Conservation (phyloP, 2,888 invertebrate species). For the Monopis laevigella region DNA sequence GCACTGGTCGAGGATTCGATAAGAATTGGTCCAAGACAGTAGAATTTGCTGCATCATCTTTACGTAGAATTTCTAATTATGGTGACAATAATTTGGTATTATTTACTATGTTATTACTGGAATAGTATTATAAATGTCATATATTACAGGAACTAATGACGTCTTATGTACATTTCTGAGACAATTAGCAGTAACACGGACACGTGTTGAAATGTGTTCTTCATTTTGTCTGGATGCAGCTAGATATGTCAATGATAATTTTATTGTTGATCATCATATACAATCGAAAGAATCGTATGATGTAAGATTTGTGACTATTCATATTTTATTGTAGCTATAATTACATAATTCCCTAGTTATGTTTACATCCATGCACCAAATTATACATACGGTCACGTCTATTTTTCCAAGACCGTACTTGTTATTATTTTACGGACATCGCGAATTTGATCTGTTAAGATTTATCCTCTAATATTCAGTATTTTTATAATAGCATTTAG, state of each 20-base stretch:
- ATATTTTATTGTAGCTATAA: neutral
- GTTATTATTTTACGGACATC: no score
- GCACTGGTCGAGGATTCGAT: constrained; percentile 42
- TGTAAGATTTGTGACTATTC: constrained; percentile 31
- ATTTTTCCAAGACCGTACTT: no score
- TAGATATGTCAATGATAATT: constrained; percentile 47
- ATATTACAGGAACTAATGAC: constrained; percentile 36
- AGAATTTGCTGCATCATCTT: constrained; percentile 28
- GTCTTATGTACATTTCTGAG: constrained; percentile 42
- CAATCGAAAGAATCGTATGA: constrained; percentile 37
- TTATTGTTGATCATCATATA: constrained; percentile 37
- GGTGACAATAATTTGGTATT: constrained; percentile 27
- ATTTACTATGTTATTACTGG: neutral
- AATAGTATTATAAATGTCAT: neutral
- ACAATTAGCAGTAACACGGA: constrained; percentile 45
- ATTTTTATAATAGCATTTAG: neutral
- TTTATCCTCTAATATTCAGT: no score
- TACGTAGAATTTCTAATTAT: constrained; percentile 44
- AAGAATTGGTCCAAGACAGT: constrained; percentile 39
- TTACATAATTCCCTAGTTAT: no score
- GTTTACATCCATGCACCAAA: no score
- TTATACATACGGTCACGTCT: no score
- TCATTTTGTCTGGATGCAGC: constrained; percentile 51
- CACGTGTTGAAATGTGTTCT: constrained; percentile 42
- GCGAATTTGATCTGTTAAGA: no score